Evolutionary conservation across 2,888 invertebrate species (phyloP), one percentile per base, ranked within the genome.

Genomic region (Metopia argyrocephala): DNA sequence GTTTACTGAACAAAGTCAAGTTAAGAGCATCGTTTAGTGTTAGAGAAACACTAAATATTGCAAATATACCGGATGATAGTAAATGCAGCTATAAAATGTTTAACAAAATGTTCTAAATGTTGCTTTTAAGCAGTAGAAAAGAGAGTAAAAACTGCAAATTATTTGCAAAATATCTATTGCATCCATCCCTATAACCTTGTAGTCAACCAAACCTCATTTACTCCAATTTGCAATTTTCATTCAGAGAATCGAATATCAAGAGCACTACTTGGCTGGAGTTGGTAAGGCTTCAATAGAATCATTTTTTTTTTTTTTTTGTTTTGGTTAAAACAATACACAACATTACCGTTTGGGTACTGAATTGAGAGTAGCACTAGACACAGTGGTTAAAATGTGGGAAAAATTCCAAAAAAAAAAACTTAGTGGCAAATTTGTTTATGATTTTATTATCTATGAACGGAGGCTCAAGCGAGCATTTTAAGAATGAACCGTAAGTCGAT

Each of bases 1-100:
- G 66, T 61, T 73, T 73, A 66, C 66, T 78, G 73, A 78, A 78
- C 71, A 54, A 78, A 62, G 52, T 78, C 54, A 78, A 38, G 15
- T 38, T 38, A 38, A 12, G 38, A 12, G 3, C 9, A 38, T 3
- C 0, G 38, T 12, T 38, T 38, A 38, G 3, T 12, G n/a, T 25
- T 54, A 61, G 48, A 78, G 78, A 46, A 50, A 59, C 28, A 62
- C 61, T 54, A 54, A 54, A 76, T 48, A 56, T 68, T 12, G 23
- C 18, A 61, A 54, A 73, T 48, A 66, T 48, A 73, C 71, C 46
- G 46, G 38, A 0, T 38, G 1, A 3, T 2, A 21, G 31, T 20
- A 71, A 66, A 59, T 66, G 71, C 28, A 61, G 78, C 15, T 15
- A 38, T 66, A 78, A 78, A 78, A 71, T 78, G 54, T 46, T 78